Conservation (phyloP, 2,888 invertebrate genomes). For the Chaetoderma sp. region DNA sequence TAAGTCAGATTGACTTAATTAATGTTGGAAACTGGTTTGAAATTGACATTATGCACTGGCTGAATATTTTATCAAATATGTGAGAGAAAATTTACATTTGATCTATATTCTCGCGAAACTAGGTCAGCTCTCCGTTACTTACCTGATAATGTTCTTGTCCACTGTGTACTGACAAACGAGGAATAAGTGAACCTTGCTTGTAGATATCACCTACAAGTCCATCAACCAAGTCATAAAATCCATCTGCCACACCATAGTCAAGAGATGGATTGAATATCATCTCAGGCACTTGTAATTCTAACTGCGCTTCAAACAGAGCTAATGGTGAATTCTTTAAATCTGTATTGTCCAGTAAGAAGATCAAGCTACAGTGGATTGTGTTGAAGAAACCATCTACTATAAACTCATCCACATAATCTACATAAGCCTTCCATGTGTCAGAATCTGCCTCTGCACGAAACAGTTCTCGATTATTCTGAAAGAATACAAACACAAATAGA, state of each 20-base stretch:
- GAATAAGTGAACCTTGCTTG: slow-evolving; percentile 8
- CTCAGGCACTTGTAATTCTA: slow-evolving; percentile 16
- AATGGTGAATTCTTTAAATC: neutral
- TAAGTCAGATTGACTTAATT: too few relatives aligned
- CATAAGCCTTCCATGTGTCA: slow-evolving; percentile 17
- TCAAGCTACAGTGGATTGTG: slow-evolving; percentile 13
- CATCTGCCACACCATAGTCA: slow-evolving; percentile 8
- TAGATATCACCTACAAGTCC: slow-evolving; percentile 14
- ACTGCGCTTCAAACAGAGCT: slow-evolving; percentile 17
- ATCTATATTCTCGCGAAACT: too few relatives aligned
- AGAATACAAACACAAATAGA: neutral
- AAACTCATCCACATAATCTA: slow-evolving; percentile 25
- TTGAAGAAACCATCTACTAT: slow-evolving; percentile 22
- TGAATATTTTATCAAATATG: too few relatives aligned
- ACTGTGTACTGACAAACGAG: slow-evolving; percentile 5
- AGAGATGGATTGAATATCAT: slow-evolving; percentile 20
- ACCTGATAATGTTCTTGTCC: neutral
- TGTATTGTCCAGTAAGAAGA: slow-evolving; percentile 23
- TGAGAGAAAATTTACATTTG: too few relatives aligned
- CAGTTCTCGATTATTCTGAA: slow-evolving; percentile 77
- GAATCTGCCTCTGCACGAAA: neutral
- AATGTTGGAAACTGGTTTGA: too few relatives aligned
- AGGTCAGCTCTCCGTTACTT: too few relatives aligned
- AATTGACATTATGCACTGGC: too few relatives aligned
- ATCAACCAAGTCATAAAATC: slow-evolving; percentile 20